Evolutionary conservation across 2,113 vertebrate genomes (phyloP).

Genomic region (Nannobrachium achirus): DNA sequence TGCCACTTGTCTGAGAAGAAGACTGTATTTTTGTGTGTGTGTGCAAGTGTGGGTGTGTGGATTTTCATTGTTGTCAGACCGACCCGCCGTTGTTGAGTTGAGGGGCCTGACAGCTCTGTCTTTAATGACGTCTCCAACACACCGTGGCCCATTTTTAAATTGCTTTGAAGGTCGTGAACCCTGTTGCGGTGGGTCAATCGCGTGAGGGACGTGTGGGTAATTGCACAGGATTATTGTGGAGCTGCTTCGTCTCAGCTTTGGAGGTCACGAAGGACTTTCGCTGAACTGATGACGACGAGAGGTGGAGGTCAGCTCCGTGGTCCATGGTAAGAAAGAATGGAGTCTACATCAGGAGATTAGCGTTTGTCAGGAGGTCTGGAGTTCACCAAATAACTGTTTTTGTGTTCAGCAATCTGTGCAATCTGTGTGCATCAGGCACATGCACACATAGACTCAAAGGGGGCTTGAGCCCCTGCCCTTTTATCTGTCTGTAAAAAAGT

Average conservation of each 20-base stretch:
- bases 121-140: constrained; percentile 32
- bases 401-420: too few relatives aligned
- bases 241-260: constrained; percentile 18
- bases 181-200: constrained; percentile 26
- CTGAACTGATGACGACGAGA: constrained; percentile 37
- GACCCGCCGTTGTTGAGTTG: not conserved
- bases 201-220: constrained; percentile 60
- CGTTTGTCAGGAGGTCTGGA: too few relatives aligned
- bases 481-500: too few relatives aligned
- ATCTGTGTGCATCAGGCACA: too few relatives aligned
- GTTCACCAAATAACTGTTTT: too few relatives aligned
- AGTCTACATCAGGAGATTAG: constrained; percentile 32
- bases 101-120: constrained; percentile 9
- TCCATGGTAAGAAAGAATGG: constrained; percentile 15
- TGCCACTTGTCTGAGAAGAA: not conserved
- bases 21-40: not conserved
- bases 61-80: not conserved
- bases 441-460: too few relatives aligned
- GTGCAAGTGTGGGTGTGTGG: not conserved
- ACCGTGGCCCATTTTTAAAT: constrained; percentile 35
- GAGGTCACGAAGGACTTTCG: constrained; percentile 46
- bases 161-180: constrained; percentile 41
- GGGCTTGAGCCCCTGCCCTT: too few relatives aligned
- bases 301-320: constrained; percentile 42
- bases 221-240: constrained; percentile 66